phyloP scores from a whole-genome alignment of 2,797 vertebrate species.

The Phylloscopus collybita region DNA sequence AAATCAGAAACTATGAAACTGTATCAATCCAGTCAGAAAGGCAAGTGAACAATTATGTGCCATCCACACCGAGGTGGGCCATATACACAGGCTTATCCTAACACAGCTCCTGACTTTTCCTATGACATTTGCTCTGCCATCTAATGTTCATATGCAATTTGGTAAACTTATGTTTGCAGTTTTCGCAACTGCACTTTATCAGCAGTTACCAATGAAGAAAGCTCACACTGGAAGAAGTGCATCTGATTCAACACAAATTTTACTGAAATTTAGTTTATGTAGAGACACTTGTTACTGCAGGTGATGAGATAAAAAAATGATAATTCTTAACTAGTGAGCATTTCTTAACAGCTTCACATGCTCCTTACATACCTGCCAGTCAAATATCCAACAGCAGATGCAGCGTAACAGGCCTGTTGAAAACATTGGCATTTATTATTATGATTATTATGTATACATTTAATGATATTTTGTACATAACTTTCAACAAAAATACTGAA shows the following conservation, averaged over 20 bases:
- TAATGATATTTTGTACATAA: not conserved
- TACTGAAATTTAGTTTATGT: not conserved
- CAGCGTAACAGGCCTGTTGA: slow-evolving; percentile 93
- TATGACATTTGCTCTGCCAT: not conserved
- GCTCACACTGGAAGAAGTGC: not conserved
- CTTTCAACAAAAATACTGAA: not conserved
- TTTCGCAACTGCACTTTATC: not conserved
- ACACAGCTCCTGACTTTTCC: not conserved
- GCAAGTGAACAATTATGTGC: not conserved
- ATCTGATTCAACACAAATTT: not conserved
- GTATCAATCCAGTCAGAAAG: not conserved
- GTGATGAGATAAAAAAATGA: not conserved
- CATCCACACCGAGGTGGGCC: not conserved
- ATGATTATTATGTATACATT: not conserved
- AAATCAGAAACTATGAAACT: not conserved
- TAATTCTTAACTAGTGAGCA: not conserved
- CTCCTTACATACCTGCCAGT: slow-evolving; percentile 79
- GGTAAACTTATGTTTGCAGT: not conserved
- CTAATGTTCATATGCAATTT: not conserved
- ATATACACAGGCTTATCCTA: not conserved
- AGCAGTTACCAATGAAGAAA: not conserved
- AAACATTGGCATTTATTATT: not conserved
- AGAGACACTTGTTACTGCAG: not conserved
- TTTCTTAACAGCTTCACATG: not conserved
- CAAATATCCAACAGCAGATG: slow-evolving; percentile 92